A percentile compares a stretch with the other conserved stretches of the same genome.
phyloP scores from a whole-genome alignment of 2,888 invertebrate genomes.

The Patella pellucida region DNA sequence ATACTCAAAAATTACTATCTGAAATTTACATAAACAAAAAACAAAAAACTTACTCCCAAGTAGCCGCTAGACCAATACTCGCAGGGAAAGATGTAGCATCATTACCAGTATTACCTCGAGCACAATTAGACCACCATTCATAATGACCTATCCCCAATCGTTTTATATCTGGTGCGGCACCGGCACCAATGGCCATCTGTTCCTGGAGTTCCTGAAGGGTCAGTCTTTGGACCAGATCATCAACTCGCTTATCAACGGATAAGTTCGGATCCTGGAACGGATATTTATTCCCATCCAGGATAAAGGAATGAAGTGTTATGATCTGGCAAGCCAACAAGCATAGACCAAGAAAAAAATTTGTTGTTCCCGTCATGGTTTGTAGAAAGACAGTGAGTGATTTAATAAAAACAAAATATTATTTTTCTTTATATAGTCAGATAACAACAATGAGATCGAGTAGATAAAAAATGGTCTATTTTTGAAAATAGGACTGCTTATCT shows the following conservation, averaged over 20 bases:
- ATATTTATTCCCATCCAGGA: constrained; percentile 19
- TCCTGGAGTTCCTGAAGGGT: constrained; percentile 46
- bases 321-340: too few species aligned
- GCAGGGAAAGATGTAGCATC: neutral
- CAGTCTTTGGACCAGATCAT: constrained; percentile 46
- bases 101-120: neutral
- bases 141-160: constrained; percentile 1
- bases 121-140: constrained; percentile 3
- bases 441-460: too few species aligned
- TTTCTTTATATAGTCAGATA: too few species aligned
- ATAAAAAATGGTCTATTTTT: too few species aligned
- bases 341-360: too few species aligned
- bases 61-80: neutral
- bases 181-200: constrained; percentile 31
- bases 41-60: neutral
- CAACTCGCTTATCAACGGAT: constrained; percentile 45
- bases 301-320: neutral
- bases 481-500: too few species aligned
- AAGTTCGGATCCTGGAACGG: constrained; percentile 48
- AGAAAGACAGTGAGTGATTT: too few species aligned
- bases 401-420: too few species aligned
- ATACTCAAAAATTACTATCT: too few species aligned
- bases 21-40: too few species aligned
- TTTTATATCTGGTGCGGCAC: constrained; percentile 4
- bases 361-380: too few species aligned